These are phyloP conservation scores for Luperina nickerlii DNA, from an alignment of 2,888 invertebrate species.

Conservation along the genomic window DNA sequence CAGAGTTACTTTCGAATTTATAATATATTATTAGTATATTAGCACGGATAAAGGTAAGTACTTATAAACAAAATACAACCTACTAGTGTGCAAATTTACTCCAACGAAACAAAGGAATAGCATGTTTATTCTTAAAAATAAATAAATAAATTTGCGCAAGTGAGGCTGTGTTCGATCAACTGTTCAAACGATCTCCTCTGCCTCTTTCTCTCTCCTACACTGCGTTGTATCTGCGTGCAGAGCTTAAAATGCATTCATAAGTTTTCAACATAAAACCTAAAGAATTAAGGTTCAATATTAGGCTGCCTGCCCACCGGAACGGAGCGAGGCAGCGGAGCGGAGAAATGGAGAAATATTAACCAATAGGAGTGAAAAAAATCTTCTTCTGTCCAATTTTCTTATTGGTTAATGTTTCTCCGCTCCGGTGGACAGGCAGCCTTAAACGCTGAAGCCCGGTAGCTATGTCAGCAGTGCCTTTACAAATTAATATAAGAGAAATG, in stretches of 20 bases:
- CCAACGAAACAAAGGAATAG: background rate
- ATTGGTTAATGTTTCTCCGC: too few species aligned
- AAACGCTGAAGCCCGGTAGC: too few species aligned
- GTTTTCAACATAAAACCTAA: background rate
- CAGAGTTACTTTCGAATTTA: too few species aligned
- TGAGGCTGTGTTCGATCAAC: background rate
- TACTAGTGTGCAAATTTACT: background rate
- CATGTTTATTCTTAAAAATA: background rate
- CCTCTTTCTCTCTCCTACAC: background rate
- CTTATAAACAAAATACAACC: background rate
- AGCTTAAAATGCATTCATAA: background rate
- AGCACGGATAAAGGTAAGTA: too few species aligned
- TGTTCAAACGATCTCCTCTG: background rate
- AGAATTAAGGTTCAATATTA: background rate
- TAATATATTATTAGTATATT: too few species aligned
- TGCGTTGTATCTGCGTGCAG: background rate
- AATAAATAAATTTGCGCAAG: too few species aligned
- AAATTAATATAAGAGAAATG: conserved; percentile 30
- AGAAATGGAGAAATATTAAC: too few species aligned
- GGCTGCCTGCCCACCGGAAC: too few species aligned
- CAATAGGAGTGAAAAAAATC: too few species aligned
- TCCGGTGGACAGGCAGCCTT: too few species aligned
- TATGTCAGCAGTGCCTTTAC: conserved; percentile 9
- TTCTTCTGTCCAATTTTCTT: too few species aligned
- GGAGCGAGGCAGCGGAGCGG: too few species aligned